A percentile compares a stretch with the other conserved stretches of the same genome.
Conservation (phyloP, 2,888 invertebrate species). For the Anaspis maculata region DNA sequence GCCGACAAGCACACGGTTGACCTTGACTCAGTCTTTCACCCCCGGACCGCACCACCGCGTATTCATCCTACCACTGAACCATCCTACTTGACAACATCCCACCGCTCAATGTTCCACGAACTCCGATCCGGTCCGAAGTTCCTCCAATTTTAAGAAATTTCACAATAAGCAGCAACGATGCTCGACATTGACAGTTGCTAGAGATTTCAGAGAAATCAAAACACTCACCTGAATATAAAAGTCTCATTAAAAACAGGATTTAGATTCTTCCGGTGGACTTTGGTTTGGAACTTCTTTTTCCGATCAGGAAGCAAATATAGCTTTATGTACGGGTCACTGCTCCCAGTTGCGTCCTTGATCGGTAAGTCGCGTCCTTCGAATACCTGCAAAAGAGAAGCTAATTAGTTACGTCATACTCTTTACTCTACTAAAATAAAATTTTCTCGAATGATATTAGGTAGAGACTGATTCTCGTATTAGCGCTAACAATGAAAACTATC, state of each 20-base stretch:
- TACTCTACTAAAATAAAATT: too few species aligned
- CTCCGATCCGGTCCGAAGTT: too few species aligned
- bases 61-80: too few species aligned
- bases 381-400: conserved; percentile 16
- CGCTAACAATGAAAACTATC: neutral
- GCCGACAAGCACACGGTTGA: too few species aligned
- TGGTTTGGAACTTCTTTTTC: conserved; percentile 80
- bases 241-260: conserved; percentile 79
- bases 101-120: too few species aligned
- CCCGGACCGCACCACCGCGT: too few species aligned
- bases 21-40: too few species aligned
- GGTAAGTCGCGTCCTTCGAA: conserved; percentile 59
- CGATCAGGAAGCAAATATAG: conserved; percentile 76
- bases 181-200: too few species aligned
- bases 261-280: conserved; percentile 71
- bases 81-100: too few species aligned
- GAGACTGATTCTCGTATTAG: neutral
- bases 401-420: too few species aligned
- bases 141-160: too few species aligned
- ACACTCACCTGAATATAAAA: conserved; percentile 67
- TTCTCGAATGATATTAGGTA: neutral
- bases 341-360: conserved; percentile 73
- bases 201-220: neutral
- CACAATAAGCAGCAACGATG: too few species aligned
- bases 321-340: conserved; percentile 84